Evolutionary conservation across 2,888 invertebrate species (phyloP), one percentile per base, ranked within the genome.

Genomic region (Criorhina ranunculi): DNA sequence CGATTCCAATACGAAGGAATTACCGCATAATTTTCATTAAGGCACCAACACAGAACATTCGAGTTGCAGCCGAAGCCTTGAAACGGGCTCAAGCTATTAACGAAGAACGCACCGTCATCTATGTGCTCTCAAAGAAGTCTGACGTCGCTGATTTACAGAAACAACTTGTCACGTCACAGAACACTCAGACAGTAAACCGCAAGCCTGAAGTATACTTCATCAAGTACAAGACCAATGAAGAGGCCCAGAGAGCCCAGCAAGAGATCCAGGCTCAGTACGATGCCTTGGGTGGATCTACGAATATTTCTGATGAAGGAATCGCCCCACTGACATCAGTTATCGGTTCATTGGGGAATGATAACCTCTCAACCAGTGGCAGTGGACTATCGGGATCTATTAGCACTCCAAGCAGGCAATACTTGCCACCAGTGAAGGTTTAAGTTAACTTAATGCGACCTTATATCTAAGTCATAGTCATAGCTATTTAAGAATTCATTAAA

Each of bases 161-260:
- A 86, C 96, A 96, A 5, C 95, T 96, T 40, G 94, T 95, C 72
- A 95, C 88, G 17, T 88, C 78, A 7, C 90, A 89, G 80, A 86
- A 78, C 66, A 89, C 89, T 57, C 88, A 88, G 60, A 89, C 90
- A 86, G 86, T 90, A 6, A 88, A 89, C 87, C 64, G 66, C 19
- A 92, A 92, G 86, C 92, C 92, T 7, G 92, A 92, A 81, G 92
- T 92, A 0, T 92, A 90, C 88, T 92, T 92, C 87, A 91, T 92
- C 78, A 92, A 92, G 87, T 92, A 92, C 87, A 92, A 90, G 87
- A 91, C 91, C 3, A 90, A 89, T 24, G 91, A 91, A 83, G 91
- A 91, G 80, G 91, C 91, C 42, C 88, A 89, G 17, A 90, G 90
- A 9, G 91, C 91, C 5, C 91, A 91, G 67, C 89, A 91, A 70